Evolutionary conservation across 1,140 invertebrate genomes (phyloP), one percentile per base, ranked within the genome.

Genomic region (Pararge aegeria): DNA sequence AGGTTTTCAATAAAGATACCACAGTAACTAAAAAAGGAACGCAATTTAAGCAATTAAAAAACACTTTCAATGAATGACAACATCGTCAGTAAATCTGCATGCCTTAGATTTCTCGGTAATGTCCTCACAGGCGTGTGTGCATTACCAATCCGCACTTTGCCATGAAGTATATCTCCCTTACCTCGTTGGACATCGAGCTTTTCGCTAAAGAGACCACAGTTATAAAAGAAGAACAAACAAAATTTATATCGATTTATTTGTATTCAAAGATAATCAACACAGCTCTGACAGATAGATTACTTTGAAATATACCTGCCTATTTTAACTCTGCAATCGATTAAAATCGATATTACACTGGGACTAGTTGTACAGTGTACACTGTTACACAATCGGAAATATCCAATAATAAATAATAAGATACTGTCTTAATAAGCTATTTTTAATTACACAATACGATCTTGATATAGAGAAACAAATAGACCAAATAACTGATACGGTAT

Each of bases 401-500:
- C 24, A 49, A 49, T 34, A 34, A 34, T 10, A 34, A 34, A 7
- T 49, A 49, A 49, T 29, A 29, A 49, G 46, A 49, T 49, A 49
- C 46, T 49, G 46, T 49, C 46, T 49, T 49, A 49, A 49, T 49
- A 49, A 49, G 21, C 10, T 49, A 49, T 49, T 49, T 49, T 49
- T 49, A 49, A 61, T 54, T 61, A 61, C 52, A 51, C 50, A 61
- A 61, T 30, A 18, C n/a, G 42, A 49, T 49, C 51, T 61, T 46
- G 51, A 38, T 37, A 61, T 13, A 18, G 19, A 60, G 40, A 61
- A 53, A 54, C 58, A 61, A 61, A 61, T 48, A 61, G 48, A 52
- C 27, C 38, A 49, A 24, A 54, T 49, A 20, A 46, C 30, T 54
- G 58, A 54, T 54, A 61, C 29, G 51, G 52, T 61, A 61, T 24